Conservation (phyloP, 1,140 invertebrate genomes). For the Caligus rogercresseyi region DNA sequence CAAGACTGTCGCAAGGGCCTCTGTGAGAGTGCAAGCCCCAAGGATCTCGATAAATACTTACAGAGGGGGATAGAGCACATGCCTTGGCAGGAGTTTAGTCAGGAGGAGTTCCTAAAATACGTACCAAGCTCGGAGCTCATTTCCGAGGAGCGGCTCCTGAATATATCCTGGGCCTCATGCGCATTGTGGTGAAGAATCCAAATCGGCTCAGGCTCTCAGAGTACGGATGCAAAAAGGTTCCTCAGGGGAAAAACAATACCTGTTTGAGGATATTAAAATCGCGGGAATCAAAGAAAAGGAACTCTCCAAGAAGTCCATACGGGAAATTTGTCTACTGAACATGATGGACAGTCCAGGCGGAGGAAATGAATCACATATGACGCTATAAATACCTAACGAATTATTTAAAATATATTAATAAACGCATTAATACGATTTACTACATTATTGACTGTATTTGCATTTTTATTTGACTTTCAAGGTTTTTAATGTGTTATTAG, state of each 20-base stretch:
- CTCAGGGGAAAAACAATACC: not conserved
- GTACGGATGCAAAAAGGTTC: not conserved
- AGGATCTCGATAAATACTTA: constrained; percentile 12
- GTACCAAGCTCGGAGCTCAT: not conserved
- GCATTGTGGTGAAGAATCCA: constrained; percentile 13
- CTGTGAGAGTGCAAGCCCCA: not conserved
- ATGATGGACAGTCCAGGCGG: not conserved
- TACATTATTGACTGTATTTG: too few species aligned
- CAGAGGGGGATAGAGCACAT: not conserved
- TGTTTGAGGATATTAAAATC: not conserved
- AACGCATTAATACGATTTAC: too few species aligned
- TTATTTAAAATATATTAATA: too few species aligned
- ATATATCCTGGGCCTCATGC: not conserved
- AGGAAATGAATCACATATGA: not conserved
- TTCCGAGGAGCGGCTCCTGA: not conserved
- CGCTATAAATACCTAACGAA: too few species aligned
- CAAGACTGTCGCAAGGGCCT: not conserved
- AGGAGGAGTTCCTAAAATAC: constrained; percentile 6
- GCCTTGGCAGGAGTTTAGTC: constrained; percentile 13
- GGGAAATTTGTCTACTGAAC: not conserved
- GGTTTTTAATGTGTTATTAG: too few species aligned
- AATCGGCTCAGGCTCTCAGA: not conserved
- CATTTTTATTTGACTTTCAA: too few species aligned
- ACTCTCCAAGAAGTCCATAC: not conserved
- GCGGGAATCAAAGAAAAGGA: not conserved